phyloP scores from a whole-genome alignment of 2,797 vertebrate species.

The Gobio occitaniae region DNA sequence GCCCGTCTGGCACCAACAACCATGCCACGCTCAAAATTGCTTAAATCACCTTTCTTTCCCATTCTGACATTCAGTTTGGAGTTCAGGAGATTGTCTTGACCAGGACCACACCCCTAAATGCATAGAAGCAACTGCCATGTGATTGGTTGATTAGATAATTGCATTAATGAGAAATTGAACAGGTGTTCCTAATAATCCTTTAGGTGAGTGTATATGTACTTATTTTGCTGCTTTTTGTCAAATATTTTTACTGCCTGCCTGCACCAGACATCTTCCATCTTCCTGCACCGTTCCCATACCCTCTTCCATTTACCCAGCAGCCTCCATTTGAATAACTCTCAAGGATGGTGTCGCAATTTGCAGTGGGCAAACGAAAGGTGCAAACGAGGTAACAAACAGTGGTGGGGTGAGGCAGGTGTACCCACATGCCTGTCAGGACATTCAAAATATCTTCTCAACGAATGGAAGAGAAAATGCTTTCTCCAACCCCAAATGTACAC shows the following conservation, averaged over 20 bases:
- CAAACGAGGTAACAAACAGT: constrained; percentile 45
- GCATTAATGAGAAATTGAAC: too few species aligned
- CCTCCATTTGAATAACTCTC: constrained; percentile 38
- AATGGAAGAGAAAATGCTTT: not conserved
- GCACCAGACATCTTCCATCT: not conserved
- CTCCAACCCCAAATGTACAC: not conserved
- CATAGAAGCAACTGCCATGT: too few species aligned
- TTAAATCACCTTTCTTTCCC: too few species aligned
- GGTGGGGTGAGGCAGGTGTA: constrained; percentile 39
- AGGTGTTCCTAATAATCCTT: too few species aligned
- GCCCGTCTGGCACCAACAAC: too few species aligned
- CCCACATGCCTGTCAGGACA: constrained; percentile 26
- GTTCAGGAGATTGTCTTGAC: too few species aligned
- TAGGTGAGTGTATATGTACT: too few species aligned
- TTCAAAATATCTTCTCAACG: constrained; percentile 29
- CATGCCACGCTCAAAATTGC: too few species aligned
- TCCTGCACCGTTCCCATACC: not conserved
- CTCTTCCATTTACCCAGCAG: constrained; percentile 13
- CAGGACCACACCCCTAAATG: too few species aligned
- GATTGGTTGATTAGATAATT: too few species aligned
- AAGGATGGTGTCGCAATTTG: not conserved
- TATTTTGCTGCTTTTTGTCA: too few species aligned
- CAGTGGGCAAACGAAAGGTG: constrained; percentile 34
- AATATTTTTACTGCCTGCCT: not conserved
- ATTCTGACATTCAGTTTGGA: too few species aligned